Evolutionary conservation across 2,113 vertebrate genomes (phyloP).

Genomic region (Balaenoptera acutorostrata): DNA sequence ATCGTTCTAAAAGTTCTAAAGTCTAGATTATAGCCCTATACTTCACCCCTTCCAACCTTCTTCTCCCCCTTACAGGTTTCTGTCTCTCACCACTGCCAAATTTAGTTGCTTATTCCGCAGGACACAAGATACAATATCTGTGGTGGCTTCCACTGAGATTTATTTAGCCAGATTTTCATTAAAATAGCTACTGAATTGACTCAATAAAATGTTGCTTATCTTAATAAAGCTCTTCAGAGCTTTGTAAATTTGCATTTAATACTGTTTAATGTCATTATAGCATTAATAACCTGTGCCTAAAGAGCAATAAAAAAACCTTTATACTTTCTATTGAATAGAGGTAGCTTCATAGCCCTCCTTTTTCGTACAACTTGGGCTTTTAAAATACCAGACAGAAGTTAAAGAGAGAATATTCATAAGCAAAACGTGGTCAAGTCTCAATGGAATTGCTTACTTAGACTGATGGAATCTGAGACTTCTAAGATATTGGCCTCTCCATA

Average conservation of each 20-base stretch:
- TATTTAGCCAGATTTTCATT: slow-evolving; percentile 78
- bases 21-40: fast-evolving
- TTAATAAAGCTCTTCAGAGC: slow-evolving; percentile 76
- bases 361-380: background rate
- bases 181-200: slow-evolving; percentile 75
- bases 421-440: background rate
- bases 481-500: background rate
- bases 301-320: slow-evolving; percentile 70
- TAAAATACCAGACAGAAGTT: background rate
- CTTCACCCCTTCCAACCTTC: background rate
- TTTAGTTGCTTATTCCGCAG: background rate
- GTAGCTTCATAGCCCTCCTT: slow-evolving; percentile 65
- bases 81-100: background rate
- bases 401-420: background rate
- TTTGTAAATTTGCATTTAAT: slow-evolving; percentile 81
- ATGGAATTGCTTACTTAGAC: background rate
- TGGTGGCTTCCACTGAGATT: slow-evolving; percentile 71
- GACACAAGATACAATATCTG: slow-evolving; percentile 70
- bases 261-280: slow-evolving; percentile 76
- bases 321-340: slow-evolving; percentile 74
- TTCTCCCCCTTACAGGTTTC: background rate
- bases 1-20: background rate
- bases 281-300: slow-evolving; percentile 82
- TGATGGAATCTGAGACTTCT: background rate
- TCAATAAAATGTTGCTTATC: slow-evolving; percentile 79